Evolutionary conservation across 2,113 vertebrate species (phyloP), one percentile per base, ranked within the genome.

Genomic region (Theristicus caerulescens): DNA sequence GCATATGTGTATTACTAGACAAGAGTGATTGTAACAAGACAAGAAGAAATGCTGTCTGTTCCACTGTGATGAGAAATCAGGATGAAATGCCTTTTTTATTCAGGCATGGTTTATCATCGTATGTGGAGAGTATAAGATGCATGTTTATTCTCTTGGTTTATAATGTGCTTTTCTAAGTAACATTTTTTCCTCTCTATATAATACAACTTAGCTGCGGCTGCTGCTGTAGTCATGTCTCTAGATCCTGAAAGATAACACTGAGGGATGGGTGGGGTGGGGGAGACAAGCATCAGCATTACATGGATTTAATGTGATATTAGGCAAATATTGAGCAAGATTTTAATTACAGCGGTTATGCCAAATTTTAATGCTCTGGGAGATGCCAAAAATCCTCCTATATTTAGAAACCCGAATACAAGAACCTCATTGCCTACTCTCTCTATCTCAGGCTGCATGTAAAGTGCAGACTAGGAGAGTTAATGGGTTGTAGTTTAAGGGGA

Each of bases 361-460:
- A 96, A 86, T 91, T 61, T 91, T 97, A 19, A 81, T 81, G 21
- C 82, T 93, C 46, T 58, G 26, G 17, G 42, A 96, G 86, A 90
- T 57, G 73, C 57, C 82, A 96, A 94, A 95, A 96, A 82, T 81
- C 46, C 46, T 61, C n/a, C 58, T 97, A 16, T 92, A 93, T 96
- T 97, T 96, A 96, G 96, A 87, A 95, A 97, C 65, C 47, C 81
- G 82, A 91, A 64, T 36, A 69, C 52, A 94, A 91, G 94, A 80
- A 92, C 72, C 7, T 93, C 79, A 55, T 52, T 88, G 73, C 73
- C 55, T 82, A 36, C 86, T 81, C 26, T 95, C 32, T 34, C 70
- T 6, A 21, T 81, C 91, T 93, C 54, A 76, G 62, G 5, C 83
- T 92, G 71, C 64, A 73, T 78, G 62, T 36, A 38, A 88, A 96